Evolutionary conservation across 2,888 invertebrate species (phyloP).

Genomic region (Cryptops parisi): DNA sequence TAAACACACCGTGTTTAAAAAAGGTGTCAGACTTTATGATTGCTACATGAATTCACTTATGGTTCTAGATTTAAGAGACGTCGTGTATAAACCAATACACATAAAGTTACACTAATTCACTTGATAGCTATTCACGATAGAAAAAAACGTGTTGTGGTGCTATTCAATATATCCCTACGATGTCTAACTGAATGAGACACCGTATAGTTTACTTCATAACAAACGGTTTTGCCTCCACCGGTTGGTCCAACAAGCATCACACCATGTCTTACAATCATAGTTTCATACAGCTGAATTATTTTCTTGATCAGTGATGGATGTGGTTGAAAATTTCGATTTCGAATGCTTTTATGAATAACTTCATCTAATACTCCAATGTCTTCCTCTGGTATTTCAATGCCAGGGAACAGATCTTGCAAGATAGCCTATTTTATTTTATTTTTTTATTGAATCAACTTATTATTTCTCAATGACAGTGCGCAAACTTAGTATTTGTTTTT

Average conservation of each 20-base stretch:
- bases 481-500: too few relatives aligned
- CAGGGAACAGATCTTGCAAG: conserved; percentile 77
- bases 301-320: conserved; percentile 59
- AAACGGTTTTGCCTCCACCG: conserved; percentile 68
- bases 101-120: too few relatives aligned
- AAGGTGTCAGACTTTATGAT: too few relatives aligned
- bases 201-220: conserved; percentile 55
- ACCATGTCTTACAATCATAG: conserved; percentile 80
- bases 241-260: conserved; percentile 87
- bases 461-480: too few relatives aligned
- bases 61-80: too few relatives aligned
- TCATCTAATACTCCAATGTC: conserved; percentile 59
- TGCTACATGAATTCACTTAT: too few relatives aligned
- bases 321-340: conserved; percentile 41
- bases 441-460: background rate
- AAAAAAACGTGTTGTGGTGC: too few relatives aligned
- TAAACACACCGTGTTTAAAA: too few relatives aligned
- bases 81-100: too few relatives aligned
- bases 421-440: conserved; percentile 51
- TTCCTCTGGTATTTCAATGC: conserved; percentile 56
- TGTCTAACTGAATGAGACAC: too few relatives aligned
- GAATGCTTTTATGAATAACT: conserved; percentile 40
- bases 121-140: too few relatives aligned
- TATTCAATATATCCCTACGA: too few relatives aligned
- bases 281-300: conserved; percentile 74